These are phyloP conservation scores for Aspidiotus destructor DNA, from an alignment of 2,888 invertebrate genomes.

Conservation along the genomic window DNA sequence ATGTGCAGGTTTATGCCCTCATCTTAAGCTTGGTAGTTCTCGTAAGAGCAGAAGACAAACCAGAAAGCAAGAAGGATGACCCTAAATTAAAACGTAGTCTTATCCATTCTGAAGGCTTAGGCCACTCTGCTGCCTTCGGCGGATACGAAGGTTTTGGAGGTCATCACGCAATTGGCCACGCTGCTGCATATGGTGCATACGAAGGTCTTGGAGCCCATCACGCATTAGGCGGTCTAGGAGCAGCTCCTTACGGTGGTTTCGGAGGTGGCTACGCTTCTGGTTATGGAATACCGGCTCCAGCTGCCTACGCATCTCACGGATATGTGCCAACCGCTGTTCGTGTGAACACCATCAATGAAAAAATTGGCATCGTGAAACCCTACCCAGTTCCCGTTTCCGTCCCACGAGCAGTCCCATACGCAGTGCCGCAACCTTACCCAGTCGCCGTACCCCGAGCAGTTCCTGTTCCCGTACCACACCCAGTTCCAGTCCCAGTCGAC, in stretches of 20 bases:
- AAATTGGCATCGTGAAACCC: constrained; percentile 33
- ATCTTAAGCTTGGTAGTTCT: no score
- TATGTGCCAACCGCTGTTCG: constrained; percentile 32
- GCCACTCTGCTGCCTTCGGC: constrained; percentile 6
- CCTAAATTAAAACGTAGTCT: no score
- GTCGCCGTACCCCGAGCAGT: constrained; percentile 47
- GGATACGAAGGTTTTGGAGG: background rate
- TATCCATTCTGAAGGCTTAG: background rate
- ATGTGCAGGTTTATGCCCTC: no score
- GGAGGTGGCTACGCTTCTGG: constrained; percentile 6
- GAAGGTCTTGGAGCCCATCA: background rate
- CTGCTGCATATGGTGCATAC: background rate
- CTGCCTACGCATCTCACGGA: background rate
- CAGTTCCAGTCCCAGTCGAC: constrained; percentile 54
- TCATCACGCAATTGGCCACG: background rate
- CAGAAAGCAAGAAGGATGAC: no score
- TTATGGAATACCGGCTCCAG: constrained; percentile 22
- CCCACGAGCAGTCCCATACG: constrained; percentile 27
- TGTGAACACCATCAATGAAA: constrained; percentile 33
- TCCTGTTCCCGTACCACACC: constrained; percentile 58
- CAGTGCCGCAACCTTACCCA: constrained; percentile 31
- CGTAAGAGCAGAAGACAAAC: no score
- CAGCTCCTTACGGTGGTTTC: background rate
- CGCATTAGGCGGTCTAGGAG: constrained; percentile 8
- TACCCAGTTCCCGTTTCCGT: constrained; percentile 30